A percentile compares a stretch with the other conserved stretches of the same genome.
Conservation (phyloP, 2,113 vertebrate genomes). For the Gobius niger region DNA sequence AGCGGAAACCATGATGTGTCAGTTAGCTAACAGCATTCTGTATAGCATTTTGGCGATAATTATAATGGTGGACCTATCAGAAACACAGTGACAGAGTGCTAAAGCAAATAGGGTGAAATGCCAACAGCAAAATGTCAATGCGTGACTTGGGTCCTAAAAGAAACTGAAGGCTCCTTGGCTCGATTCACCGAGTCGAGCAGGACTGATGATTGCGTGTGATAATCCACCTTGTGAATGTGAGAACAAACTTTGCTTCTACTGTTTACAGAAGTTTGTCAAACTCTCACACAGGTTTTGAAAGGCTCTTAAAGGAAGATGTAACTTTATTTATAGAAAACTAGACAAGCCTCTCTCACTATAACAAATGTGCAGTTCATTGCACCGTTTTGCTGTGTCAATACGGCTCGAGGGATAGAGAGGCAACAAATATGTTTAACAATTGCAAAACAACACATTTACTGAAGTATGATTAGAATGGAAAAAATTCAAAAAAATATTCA, state of each 20-base stretch:
- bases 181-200: constrained; percentile 54
- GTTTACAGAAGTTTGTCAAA: not conserved
- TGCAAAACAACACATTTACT: no score
- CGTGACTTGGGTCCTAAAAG: constrained; percentile 58
- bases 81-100: constrained; percentile 48
- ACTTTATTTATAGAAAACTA: not conserved
- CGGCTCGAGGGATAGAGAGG: no score
- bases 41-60: constrained; percentile 44
- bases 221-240: constrained; percentile 9
- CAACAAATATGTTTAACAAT: no score
- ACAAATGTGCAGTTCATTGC: no score
- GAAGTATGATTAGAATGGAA: no score
- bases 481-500: no score
- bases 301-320: not conserved
- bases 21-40: constrained; percentile 57
- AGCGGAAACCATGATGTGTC: constrained; percentile 47
- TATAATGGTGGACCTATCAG: constrained; percentile 49
- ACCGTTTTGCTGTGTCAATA: no score
- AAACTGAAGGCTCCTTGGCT: constrained; percentile 41
- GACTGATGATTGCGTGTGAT: constrained; percentile 43
- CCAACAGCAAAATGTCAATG: constrained; percentile 67
- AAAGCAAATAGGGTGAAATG: constrained; percentile 56
- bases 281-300: not conserved
- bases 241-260: constrained; percentile 20
- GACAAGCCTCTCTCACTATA: no score